These are phyloP conservation scores for Drosophila arizonae DNA, from an alignment of 1,140 invertebrate genomes.

Conservation along the genomic window DNA sequence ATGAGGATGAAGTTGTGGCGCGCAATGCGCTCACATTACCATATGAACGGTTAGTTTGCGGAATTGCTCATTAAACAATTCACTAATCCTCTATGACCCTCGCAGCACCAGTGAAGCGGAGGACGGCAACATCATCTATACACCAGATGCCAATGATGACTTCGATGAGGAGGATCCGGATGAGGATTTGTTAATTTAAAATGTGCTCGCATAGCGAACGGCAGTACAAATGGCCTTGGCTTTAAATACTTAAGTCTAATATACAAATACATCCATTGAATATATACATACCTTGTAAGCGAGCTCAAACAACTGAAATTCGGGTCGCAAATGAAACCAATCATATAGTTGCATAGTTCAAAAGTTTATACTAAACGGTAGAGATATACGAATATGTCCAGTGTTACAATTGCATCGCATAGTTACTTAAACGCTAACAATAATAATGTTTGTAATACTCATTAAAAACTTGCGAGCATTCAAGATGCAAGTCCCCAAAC, in stretches of 20 bases:
- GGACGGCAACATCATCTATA: conserved; percentile 84
- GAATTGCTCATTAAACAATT: not conserved
- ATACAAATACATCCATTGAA: conserved; percentile 15
- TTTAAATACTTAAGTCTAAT: conserved; percentile 66
- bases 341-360: conserved; percentile 37
- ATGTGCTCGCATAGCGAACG: conserved; percentile 43
- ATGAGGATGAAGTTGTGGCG: conserved; percentile 78
- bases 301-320: conserved; percentile 32
- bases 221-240: conserved; percentile 78
- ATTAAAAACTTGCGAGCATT: conserved; percentile 13
- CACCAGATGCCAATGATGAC: conserved; percentile 84
- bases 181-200: conserved; percentile 72
- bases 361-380: conserved; percentile 45
- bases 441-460: conserved; percentile 44
- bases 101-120: conserved; percentile 61
- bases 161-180: conserved; percentile 86
- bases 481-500: not conserved
- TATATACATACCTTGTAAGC: conserved; percentile 23
- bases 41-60: conserved; percentile 70
- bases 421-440: conserved; percentile 43
- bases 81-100: not conserved
- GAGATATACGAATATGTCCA: conserved; percentile 33
- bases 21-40: conserved; percentile 80
- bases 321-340: conserved; percentile 16
- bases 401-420: conserved; percentile 48